A percentile compares a stretch with the other conserved stretches of the same genome.
phyloP scores from a whole-genome alignment of 2,113 vertebrate genomes.

The Planiliza haematocheilus region DNA sequence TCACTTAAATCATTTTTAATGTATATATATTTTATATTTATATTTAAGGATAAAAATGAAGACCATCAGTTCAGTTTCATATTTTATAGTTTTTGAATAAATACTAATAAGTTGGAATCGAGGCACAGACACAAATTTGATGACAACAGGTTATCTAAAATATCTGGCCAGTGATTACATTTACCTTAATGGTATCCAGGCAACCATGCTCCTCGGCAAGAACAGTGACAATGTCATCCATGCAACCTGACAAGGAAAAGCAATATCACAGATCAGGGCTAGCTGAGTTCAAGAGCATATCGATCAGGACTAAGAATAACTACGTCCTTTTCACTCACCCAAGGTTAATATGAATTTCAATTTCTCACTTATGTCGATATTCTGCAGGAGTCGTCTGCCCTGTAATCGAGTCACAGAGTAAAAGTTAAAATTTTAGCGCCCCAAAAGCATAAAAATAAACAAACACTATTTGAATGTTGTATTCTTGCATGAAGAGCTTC shows the following conservation, averaged over 20 bases:
- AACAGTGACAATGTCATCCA: constrained; percentile 94
- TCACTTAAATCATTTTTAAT: no score
- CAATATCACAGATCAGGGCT: constrained; percentile 3
- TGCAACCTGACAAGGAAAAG: constrained; percentile 85
- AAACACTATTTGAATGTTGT: not conserved
- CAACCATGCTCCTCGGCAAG: constrained; percentile 97
- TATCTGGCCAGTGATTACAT: no score
- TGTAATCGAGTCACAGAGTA: constrained; percentile 64
- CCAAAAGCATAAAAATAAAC: not conserved
- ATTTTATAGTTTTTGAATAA: no score
- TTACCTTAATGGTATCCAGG: constrained; percentile 91
- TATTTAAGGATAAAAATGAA: no score
- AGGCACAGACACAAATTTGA: no score
- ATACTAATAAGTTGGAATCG: no score
- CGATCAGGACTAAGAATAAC: not conserved
- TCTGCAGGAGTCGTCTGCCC: constrained; percentile 94
- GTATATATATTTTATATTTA: no score
- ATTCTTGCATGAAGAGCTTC: not conserved
- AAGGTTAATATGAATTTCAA: constrained; percentile 93
- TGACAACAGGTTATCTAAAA: no score
- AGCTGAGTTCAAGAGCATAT: not conserved
- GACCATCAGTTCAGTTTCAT: no score
- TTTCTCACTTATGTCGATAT: constrained; percentile 91
- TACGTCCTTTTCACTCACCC: constrained; percentile 82
- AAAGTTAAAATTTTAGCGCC: not conserved